A percentile compares a stretch with the other conserved stretches of the same genome.
Evolutionary conservation across 2,113 vertebrate genomes (phyloP).

Genomic region (Arizona elegans): DNA sequence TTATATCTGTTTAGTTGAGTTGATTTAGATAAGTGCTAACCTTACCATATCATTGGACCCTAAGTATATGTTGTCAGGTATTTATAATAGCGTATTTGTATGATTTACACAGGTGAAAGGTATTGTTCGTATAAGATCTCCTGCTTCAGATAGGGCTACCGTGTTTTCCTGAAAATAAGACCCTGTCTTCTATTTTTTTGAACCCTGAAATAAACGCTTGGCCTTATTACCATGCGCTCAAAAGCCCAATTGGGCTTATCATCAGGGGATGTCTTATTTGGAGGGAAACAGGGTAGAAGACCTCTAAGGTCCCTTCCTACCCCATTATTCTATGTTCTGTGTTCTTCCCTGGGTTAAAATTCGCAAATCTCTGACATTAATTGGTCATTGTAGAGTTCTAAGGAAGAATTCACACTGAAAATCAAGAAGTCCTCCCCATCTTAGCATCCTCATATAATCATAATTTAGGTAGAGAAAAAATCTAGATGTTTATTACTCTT

Average conservation of each 20-base stretch:
- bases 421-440: not conserved
- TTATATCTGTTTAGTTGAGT: not conserved
- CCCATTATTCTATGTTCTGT: too few relatives aligned
- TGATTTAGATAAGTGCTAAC: not conserved
- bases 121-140: not conserved
- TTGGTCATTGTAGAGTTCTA: not conserved
- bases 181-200: too few relatives aligned
- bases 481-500: not conserved
- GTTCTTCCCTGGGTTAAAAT: not conserved
- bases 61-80: not conserved
- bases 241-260: too few relatives aligned
- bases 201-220: too few relatives aligned
- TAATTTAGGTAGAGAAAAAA: not conserved
- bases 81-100: not conserved
- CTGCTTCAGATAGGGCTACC: too few relatives aligned
- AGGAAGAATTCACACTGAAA: not conserved
- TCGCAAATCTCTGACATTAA: not conserved
- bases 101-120: not conserved
- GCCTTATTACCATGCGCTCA: too few relatives aligned
- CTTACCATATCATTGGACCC: not conserved
- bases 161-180: too few relatives aligned
- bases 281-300: too few relatives aligned
- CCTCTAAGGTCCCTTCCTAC: too few relatives aligned
- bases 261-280: too few relatives aligned
- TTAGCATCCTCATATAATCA: not conserved